Evolutionary conservation across 1,140 invertebrate genomes (phyloP), one percentile per base, ranked within the genome.

Genomic region (Phenacoccus solenopsis): DNA sequence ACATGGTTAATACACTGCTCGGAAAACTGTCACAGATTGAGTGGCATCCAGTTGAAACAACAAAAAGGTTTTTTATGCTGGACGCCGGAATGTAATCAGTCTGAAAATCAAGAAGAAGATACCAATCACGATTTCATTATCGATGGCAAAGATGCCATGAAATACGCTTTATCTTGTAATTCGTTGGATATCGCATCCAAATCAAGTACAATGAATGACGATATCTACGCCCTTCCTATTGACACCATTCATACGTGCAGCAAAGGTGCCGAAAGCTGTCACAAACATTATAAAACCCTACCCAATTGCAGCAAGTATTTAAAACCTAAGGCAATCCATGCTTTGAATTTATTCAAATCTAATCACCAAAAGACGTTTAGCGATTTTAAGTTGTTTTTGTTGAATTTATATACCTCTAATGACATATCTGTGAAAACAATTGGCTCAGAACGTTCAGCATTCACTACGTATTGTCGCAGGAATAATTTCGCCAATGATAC

Each of bases 351-450:
- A 24, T 25, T 64, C 16, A 64, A 64, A 64, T 64, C 59, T 1
- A 25, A 20, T 27, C 59, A 64, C 16, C 59, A 24, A 24, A 24
- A 27, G 25, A 64, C 59, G 9, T 64, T 64, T 10, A 25, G 59
- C 25, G 59, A 64, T 64, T 64, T 64, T 20, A 64, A 64, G 25
- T 10, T 25, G 13, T 64, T 64, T 24, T 64, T 64, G 59, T 27
- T 64, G 59, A 64, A 64, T 64, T 64, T 64, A 27, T 64, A 64
- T 64, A 24, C 59, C 22, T 64, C 59, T 5, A 64, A 20, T 22
- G 59, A 27, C 25, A 27, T 64, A 25, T 64, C 59, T 24, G 21
- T 27, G 9, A 64, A 64, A 16, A 64, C 22, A 27, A 64, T 64
- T 64, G 59, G 59, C 25, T 64, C 59, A 9, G 59, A 64, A 20